A percentile compares a stretch with the other conserved stretches of the same genome.
Evolutionary conservation across 2,797 vertebrate species (phyloP).

Genomic region (Buphagus erythrorhynchus): DNA sequence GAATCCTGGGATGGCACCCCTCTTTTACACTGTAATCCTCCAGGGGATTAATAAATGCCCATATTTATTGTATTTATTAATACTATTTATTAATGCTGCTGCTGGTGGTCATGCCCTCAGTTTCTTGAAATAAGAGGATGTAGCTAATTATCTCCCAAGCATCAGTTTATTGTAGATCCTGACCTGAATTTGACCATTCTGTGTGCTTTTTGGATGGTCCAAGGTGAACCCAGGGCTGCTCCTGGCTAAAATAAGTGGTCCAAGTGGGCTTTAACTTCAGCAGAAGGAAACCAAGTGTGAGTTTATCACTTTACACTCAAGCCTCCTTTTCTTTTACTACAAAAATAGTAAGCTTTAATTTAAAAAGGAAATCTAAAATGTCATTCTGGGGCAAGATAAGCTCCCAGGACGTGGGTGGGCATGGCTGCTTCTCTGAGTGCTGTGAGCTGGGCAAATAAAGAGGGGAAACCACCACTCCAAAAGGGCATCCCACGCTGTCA

Average conservation of each 20-base stretch:
- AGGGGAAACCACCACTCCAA: background rate
- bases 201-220: background rate
- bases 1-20: rapidly evolving
- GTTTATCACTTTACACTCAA: background rate
- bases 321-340: background rate
- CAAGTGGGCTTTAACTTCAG: background rate
- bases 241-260: background rate
- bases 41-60: background rate
- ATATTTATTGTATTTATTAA: background rate
- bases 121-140: background rate
- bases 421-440: background rate
- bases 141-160: background rate
- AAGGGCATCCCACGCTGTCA: background rate
- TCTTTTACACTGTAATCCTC: background rate
- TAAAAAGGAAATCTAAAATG: background rate
- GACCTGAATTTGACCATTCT: background rate
- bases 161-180: background rate
- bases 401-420: background rate
- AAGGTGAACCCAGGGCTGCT: background rate
- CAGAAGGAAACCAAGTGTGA: background rate
- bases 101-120: rapidly evolving
- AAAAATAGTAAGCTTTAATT: background rate
- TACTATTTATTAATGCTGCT: background rate
- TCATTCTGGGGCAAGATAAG: background rate
- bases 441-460: background rate